These are phyloP conservation scores for Nemurella pictetii DNA, from an alignment of 2,888 invertebrate species.

Conservation along the genomic window DNA sequence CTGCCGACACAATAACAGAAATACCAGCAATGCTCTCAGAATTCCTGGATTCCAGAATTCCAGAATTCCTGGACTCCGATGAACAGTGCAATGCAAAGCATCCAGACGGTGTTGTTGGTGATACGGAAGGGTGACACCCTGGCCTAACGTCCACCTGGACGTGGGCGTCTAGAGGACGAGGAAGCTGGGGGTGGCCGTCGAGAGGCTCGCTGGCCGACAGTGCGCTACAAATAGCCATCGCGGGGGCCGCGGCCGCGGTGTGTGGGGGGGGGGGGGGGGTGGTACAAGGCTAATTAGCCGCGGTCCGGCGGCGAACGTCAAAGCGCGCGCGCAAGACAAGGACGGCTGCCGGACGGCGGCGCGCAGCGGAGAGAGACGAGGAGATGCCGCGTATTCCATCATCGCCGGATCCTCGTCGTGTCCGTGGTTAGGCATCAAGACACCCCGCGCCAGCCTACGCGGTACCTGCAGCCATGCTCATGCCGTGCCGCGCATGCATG, in stretches of 20 bases:
- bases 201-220: too few relatives aligned
- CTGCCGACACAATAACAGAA: too few relatives aligned
- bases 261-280: neutral
- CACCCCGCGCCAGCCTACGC: too few relatives aligned
- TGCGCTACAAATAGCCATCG: neutral
- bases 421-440: too few relatives aligned
- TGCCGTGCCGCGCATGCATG: neutral
- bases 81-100: too few relatives aligned
- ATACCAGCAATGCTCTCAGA: too few relatives aligned
- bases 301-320: neutral
- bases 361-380: neutral
- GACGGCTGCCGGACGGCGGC: neutral
- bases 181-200: neutral
- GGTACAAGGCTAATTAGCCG: neutral
- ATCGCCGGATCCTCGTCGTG: neutral
- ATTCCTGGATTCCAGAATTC: too few relatives aligned
- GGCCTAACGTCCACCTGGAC: too few relatives aligned
- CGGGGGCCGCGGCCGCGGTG: neutral
- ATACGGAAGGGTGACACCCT: too few relatives aligned
- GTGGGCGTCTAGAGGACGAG: neutral
- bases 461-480: neutral
- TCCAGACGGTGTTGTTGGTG: too few relatives aligned
- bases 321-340: neutral
- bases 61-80: too few relatives aligned
- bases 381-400: neutral